Conservation (phyloP, 1,140 invertebrate genomes). For the Hylaeus volcanicus region DNA sequence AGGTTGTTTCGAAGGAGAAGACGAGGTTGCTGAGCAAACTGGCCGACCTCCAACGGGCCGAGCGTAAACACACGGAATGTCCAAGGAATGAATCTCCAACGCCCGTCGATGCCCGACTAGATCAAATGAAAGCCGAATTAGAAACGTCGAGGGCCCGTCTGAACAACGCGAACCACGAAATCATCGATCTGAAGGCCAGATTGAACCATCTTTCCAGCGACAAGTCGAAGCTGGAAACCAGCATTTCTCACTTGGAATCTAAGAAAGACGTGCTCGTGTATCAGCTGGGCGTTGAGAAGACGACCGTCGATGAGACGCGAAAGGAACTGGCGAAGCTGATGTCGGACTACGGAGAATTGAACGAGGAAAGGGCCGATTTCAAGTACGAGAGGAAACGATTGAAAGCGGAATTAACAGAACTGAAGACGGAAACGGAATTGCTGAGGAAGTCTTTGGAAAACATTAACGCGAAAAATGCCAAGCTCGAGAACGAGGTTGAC, state of each 20-base stretch:
- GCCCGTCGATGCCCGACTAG: neutral
- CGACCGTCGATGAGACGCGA: neutral
- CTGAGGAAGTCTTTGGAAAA: conserved; percentile 1
- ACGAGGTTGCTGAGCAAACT: conserved; percentile 37
- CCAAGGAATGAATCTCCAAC: neutral
- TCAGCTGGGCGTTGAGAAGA: conserved; percentile 14
- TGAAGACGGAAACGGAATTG: conserved; percentile 24
- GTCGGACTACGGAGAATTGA: conserved; percentile 29
- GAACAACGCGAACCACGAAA: conserved; percentile 10
- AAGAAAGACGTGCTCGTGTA: conserved; percentile 23
- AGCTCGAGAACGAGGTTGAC: conserved; percentile 31
- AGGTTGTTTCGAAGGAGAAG: conserved; percentile 38
- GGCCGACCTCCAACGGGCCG: neutral
- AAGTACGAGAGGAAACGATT: conserved; percentile 51
- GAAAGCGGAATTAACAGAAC: conserved; percentile 27
- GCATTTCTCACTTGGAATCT: conserved; percentile 31
- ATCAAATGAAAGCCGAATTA: conserved; percentile 21
- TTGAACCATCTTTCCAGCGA: conserved; percentile 9
- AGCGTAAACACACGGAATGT: neutral
- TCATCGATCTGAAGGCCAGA: conserved; percentile 13
- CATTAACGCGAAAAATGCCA: conserved; percentile 15
- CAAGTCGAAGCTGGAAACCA: neutral
- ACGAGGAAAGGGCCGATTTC: conserved; percentile 32
- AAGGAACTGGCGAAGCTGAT: conserved; percentile 18
- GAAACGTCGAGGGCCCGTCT: conserved; percentile 18